Evolutionary conservation across 2,113 vertebrate genomes (phyloP), one percentile per base, ranked within the genome.

Genomic region (Gymnocephalus cernua): DNA sequence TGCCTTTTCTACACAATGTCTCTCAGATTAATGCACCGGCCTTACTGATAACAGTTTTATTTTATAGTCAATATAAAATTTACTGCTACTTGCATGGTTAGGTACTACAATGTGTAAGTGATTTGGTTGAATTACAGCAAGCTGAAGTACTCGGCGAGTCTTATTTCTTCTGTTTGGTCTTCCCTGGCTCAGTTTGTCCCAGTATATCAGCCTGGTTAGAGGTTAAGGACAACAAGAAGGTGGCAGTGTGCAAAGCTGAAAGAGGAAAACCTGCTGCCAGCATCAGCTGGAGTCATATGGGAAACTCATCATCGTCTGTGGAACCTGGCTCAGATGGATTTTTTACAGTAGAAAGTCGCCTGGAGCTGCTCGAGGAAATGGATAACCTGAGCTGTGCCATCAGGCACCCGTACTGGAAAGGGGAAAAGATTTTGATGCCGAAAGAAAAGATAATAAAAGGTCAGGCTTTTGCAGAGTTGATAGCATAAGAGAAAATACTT

Each of bases 201-300:
- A 2, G 0, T 0, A 4, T 82, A 3, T 88, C 80, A 6, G 68
- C 68, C 71, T 79, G 82, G 88, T 8, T 93, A 4, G 84, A 92
- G 51, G 0, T 0, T 13, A 7, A 35, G 4, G 32, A 10, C 25
- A 74, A 75, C 25, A 57, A 25, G 65, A 66, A 2, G n/a, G 66
- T 88, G 59, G 94, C 91, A 9, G 75, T 95, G 47, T 96, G 95
- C 76, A 71, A 3, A 64, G 93, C 94, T 19, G 87, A 75, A 47
- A 45, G 80, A 51, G 94, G 91, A 58, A 91, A 88, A 58, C 91
- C 90, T 59, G 78, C 78, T 11, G 92, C 94, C 76, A 85, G 50
- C 48, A 87, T 96, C 70, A 81, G 62, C 19, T 96, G 95, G 95
- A 85, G 50, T 68, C 32, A 75, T 1, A 0, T 0, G 0, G 77